These are phyloP conservation scores for Cyaniris semiargus DNA, from an alignment of 2,888 invertebrate species.

Conservation along the genomic window DNA sequence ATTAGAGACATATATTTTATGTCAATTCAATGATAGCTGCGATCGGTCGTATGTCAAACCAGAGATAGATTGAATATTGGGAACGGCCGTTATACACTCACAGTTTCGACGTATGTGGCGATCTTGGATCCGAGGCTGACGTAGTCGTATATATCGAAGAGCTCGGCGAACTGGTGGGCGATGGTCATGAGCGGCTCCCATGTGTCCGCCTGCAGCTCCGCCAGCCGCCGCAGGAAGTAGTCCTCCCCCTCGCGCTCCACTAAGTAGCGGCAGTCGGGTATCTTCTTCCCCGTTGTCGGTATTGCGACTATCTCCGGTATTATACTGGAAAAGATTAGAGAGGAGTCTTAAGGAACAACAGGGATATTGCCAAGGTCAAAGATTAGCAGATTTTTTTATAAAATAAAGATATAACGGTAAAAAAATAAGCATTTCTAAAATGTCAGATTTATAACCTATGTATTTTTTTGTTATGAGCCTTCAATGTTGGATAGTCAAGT, in stretches of 20 bases:
- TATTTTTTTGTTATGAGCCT: no score
- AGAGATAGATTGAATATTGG: no score
- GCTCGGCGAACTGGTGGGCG: conserved; percentile 62
- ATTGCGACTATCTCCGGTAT: conserved; percentile 52
- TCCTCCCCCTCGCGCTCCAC: conserved; percentile 52
- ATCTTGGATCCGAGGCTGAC: conserved; percentile 60
- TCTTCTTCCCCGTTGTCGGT: conserved; percentile 51
- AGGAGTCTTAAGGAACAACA: neutral
- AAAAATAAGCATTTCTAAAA: no score
- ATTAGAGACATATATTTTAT: no score
- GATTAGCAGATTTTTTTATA: no score
- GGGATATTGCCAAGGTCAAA: no score
- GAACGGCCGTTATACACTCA: no score
- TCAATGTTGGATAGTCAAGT: no score
- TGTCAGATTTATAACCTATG: no score
- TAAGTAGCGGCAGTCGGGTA: conserved; percentile 59
- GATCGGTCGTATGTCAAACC: no score
- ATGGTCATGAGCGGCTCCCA: conserved; percentile 60
- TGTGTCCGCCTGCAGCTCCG: conserved; percentile 50
- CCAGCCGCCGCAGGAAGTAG: conserved; percentile 58
- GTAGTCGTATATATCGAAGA: conserved; percentile 59
- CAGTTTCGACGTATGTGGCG: conserved; percentile 63
- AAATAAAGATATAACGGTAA: no score
- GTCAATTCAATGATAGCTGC: no score
- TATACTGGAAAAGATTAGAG: conserved; percentile 47